phyloP scores from a whole-genome alignment of 1,140 invertebrate genomes.

The Heliconius eleuchia region DNA sequence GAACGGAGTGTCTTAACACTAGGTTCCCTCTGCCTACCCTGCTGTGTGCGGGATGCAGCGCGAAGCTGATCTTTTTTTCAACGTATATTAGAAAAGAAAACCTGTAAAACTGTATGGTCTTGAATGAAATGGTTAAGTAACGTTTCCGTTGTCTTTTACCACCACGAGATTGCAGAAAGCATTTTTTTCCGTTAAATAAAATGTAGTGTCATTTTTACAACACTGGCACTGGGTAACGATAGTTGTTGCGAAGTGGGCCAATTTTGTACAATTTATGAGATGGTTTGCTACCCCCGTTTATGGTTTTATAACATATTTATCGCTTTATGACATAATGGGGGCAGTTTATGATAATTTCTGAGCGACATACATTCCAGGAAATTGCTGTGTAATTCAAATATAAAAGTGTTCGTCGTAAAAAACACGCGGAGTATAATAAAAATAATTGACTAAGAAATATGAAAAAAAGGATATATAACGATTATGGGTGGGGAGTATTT shows the following conservation, averaged over 20 bases:
- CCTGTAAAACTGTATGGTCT: background rate
- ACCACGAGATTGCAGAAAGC: slow-evolving; percentile 5
- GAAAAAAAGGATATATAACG: background rate
- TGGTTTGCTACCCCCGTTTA: slow-evolving; percentile 68
- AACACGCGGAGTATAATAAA: background rate
- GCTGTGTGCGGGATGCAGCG: too few relatives aligned
- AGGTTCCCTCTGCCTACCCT: too few relatives aligned
- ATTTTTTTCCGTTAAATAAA: slow-evolving; percentile 32
- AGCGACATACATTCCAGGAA: slow-evolving; percentile 31
- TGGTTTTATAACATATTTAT: slow-evolving; percentile 79
- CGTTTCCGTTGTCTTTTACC: slow-evolving; percentile 10
- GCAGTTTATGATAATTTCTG: slow-evolving; percentile 65
- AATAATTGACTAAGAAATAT: slow-evolving; percentile 1
- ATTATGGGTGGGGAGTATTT: background rate
- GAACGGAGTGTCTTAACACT: too few relatives aligned
- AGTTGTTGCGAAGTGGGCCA: slow-evolving; percentile 69
- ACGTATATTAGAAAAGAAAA: background rate
- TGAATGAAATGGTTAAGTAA: background rate
- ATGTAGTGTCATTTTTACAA: slow-evolving; percentile 44
- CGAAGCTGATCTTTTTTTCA: background rate
- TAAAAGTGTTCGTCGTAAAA: slow-evolving; percentile 16
- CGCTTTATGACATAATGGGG: slow-evolving; percentile 67
- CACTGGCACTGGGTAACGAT: slow-evolving; percentile 48
- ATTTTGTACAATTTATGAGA: slow-evolving; percentile 70
- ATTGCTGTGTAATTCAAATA: slow-evolving; percentile 29